A percentile compares a stretch with the other conserved stretches of the same genome.
Conservation (phyloP, 2,113 vertebrate species). For the Ploceus nigricollis region DNA sequence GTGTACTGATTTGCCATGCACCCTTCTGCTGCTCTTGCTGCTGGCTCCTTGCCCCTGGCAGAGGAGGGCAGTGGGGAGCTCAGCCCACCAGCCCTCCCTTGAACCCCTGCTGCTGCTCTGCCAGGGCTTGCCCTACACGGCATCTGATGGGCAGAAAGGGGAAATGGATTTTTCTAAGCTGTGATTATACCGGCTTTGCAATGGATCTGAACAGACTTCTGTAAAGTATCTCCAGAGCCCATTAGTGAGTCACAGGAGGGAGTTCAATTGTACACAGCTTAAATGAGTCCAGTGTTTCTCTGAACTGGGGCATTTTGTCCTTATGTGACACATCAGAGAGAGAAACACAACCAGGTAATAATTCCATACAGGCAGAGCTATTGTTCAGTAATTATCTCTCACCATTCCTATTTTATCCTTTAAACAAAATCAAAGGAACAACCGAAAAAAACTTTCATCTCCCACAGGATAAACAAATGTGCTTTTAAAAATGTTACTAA, state of each 20-base stretch:
- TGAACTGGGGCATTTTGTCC: not conserved
- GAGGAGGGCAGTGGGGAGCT: not conserved
- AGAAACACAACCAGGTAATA: not conserved
- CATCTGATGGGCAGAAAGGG: not conserved
- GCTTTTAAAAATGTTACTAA: not conserved
- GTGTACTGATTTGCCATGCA: rapidly evolving
- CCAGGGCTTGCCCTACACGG: not conserved
- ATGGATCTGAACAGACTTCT: not conserved
- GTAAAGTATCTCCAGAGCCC: not conserved
- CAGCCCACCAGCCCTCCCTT: not conserved
- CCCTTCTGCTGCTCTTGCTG: not conserved
- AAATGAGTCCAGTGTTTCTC: not conserved
- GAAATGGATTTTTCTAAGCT: not conserved
- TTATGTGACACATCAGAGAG: not conserved
- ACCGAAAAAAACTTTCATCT: not conserved
- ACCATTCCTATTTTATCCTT: not conserved
- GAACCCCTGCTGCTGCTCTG: not conserved
- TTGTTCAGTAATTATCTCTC: not conserved
- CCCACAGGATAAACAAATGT: not conserved
- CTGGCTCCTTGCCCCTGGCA: not conserved
- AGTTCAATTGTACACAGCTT: not conserved
- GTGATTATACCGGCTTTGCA: not conserved
- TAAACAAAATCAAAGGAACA: not conserved
- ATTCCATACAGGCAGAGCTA: not conserved
- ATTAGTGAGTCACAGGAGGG: not conserved